A percentile compares a stretch with the other conserved stretches of the same genome.
These are phyloP conservation scores for Suricata suricatta DNA, from an alignment of 2,113 vertebrate species.

Conservation along the genomic window DNA sequence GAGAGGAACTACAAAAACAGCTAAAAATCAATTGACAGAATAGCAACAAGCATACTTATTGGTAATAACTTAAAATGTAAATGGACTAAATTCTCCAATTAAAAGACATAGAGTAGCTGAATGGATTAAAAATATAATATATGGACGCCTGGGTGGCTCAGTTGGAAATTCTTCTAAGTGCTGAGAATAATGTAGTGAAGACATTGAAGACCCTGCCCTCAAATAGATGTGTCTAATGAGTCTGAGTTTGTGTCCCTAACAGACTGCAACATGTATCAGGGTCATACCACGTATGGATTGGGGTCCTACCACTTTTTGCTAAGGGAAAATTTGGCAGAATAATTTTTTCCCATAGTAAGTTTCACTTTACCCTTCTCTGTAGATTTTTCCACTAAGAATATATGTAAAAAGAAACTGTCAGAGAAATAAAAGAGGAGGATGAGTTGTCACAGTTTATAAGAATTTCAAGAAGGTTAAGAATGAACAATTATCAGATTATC, in stretches of 20 bases:
- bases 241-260: neutral
- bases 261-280: neutral
- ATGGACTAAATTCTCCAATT: neutral
- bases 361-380: neutral
- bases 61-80: neutral
- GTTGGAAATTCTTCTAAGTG: neutral
- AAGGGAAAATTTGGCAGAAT: neutral
- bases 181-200: neutral
- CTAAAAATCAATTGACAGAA: neutral
- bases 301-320: neutral
- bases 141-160: too few relatives aligned
- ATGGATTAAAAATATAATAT: neutral
- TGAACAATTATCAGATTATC: neutral
- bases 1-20: neutral
- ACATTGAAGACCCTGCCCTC: neutral
- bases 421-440: neutral
- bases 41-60: neutral
- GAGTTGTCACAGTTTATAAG: neutral
- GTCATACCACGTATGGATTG: neutral
- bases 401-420: neutral
- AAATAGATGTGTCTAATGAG: neutral
- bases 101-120: neutral
- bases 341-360: neutral
- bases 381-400: constrained; percentile 17
- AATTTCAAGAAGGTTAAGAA: neutral